Conservation (phyloP, 2,113 vertebrate genomes). For the Eleginops maclovinus region DNA sequence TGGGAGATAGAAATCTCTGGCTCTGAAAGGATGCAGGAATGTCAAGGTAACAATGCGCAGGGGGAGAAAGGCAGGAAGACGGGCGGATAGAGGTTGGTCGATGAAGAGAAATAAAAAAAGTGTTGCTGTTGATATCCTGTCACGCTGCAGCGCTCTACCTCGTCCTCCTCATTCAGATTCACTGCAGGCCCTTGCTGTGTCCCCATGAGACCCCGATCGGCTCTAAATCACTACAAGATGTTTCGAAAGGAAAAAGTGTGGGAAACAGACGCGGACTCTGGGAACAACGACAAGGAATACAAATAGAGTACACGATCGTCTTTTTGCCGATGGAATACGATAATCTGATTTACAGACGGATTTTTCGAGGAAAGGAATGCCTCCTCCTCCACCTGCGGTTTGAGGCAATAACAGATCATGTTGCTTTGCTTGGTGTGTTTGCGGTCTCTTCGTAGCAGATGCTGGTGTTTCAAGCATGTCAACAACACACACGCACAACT, state of each 20-base stretch:
- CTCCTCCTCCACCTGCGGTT: slow-evolving; percentile 36
- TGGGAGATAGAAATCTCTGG: slow-evolving; percentile 35
- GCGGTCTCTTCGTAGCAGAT: slow-evolving; percentile 21
- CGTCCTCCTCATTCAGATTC: slow-evolving; percentile 67
- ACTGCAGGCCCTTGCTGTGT: slow-evolving; percentile 44
- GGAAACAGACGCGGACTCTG: neutral
- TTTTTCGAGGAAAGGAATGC: slow-evolving; percentile 21
- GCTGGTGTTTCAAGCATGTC: slow-evolving; percentile 38
- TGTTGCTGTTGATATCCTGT: slow-evolving; percentile 59
- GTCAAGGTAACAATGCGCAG: slow-evolving; percentile 47
- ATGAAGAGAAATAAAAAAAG: slow-evolving; percentile 51
- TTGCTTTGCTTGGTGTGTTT: slow-evolving; percentile 18
- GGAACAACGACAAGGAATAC: slow-evolving; percentile 16
- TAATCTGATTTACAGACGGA: slow-evolving; percentile 38
- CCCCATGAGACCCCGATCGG: slow-evolving; percentile 50
- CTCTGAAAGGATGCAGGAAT: slow-evolving; percentile 36
- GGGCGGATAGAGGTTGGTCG: slow-evolving; percentile 28
- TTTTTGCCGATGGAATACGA: slow-evolving; percentile 25
- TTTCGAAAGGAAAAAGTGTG: slow-evolving; percentile 31
- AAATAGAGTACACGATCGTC: slow-evolving; percentile 2
- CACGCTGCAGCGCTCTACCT: slow-evolving; percentile 54
- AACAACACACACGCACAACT: slow-evolving; percentile 38
- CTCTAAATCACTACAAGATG: slow-evolving; percentile 52
- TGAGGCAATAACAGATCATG: slow-evolving; percentile 26
- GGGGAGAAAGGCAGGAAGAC: slow-evolving; percentile 54